Percentiles rank a stretch among this genome's conserved stretches.
Evolutionary conservation across 2,888 invertebrate species (phyloP).

Genomic region (Agriopis aurantiaria): DNA sequence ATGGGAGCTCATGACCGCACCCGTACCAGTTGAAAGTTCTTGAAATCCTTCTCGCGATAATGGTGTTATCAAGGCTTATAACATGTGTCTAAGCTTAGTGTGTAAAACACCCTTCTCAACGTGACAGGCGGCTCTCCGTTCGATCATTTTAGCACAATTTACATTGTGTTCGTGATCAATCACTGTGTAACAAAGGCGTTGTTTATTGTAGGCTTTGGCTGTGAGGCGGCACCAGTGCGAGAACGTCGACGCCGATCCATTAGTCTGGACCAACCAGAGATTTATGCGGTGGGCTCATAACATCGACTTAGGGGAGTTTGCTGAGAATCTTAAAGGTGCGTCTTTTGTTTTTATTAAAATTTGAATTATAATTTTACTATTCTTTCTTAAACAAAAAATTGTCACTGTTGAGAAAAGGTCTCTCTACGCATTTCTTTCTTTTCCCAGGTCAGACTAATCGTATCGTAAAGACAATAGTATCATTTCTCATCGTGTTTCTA

Average conservation of each 20-base stretch:
- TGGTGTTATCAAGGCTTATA: conserved; percentile 1
- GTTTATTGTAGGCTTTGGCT: conserved; percentile 90
- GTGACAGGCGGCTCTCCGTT: conserved; percentile 26
- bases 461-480: too few species aligned
- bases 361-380: not conserved
- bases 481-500: too few species aligned
- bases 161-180: conserved; percentile 53
- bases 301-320: conserved; percentile 97
- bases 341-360: conserved; percentile 36
- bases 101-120: conserved; percentile 36
- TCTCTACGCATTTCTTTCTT: too few species aligned
- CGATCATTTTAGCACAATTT: conserved; percentile 57
- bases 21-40: not conserved
- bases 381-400: not conserved
- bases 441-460: too few species aligned
- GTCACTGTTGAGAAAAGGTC: not conserved
- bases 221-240: conserved; percentile 96
- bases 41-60: not conserved
- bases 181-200: conserved; percentile 55
- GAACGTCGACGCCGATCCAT: conserved; percentile 94
- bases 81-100: conserved; percentile 17
- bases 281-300: conserved; percentile 97
- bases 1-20: too few species aligned
- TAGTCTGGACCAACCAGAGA: conserved; percentile 98
- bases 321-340: conserved; percentile 95